Conservation (phyloP, 2,888 invertebrate genomes). For the Acrocyrtus sp. region DNA sequence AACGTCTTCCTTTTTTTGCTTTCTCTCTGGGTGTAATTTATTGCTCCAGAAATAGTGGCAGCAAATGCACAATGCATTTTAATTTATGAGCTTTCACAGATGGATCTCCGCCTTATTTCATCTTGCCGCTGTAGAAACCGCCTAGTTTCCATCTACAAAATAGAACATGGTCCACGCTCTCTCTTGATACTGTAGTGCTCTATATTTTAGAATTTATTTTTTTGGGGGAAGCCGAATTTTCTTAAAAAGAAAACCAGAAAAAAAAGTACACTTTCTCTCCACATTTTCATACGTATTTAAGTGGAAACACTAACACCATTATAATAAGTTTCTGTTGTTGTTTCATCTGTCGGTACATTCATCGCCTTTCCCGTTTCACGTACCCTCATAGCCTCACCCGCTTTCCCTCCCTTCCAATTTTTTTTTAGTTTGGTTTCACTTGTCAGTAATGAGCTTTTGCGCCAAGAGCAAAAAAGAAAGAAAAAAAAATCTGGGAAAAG, state of each 20-base stretch:
- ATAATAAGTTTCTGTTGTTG: no score
- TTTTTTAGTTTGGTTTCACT: slow-evolving; percentile 22
- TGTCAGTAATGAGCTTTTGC: slow-evolving; percentile 37
- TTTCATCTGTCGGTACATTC: no score
- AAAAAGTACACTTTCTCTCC: no score
- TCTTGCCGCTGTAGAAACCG: slow-evolving; percentile 23
- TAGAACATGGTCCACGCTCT: no score
- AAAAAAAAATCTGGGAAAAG: background rate
- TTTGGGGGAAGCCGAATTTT: no score
- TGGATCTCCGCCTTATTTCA: slow-evolving; percentile 46
- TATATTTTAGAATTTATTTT: no score
- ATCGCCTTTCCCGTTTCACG: no score
- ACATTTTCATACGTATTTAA: no score
- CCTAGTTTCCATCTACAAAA: slow-evolving; percentile 25
- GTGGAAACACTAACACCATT: no score
- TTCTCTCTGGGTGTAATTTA: slow-evolving; percentile 34
- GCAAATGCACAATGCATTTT: slow-evolving; percentile 45
- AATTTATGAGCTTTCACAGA: slow-evolving; percentile 45
- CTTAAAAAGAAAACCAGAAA: no score
- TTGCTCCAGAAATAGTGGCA: slow-evolving; percentile 34
- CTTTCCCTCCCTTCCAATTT: background rate
- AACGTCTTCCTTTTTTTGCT: background rate
- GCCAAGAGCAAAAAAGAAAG: slow-evolving; percentile 13
- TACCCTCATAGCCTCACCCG: no score
- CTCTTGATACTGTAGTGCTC: no score